Base-by-base conservation (phyloP, 2,797 vertebrate species). In the Aldrovandia affinis region DNA sequence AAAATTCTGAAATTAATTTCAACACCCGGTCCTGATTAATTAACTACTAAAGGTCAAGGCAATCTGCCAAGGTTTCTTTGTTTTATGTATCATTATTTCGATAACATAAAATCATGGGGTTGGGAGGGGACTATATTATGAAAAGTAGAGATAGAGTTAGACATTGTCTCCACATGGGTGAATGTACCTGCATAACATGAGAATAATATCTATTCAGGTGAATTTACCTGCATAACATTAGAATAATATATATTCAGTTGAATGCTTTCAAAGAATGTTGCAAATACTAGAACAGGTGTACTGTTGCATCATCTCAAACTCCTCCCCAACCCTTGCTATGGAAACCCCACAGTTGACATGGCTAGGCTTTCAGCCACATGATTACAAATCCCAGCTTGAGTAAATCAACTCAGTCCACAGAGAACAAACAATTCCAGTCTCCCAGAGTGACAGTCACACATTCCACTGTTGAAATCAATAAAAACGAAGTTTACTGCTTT, bases 401-500 rank as follows among this genome's bases (percentile, higher is more conserved):
- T n/a, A 63, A 28, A 28, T 28, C 59, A 6, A 28, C 25, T 28
- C n/a, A 28, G 33, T 70, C 65, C 65, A 70, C 65, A 28, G 10
- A 14, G 22, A 70, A 30, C n/a, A 3, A 3, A 8, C n/a, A n/a
- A 0, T 14, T 5, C 20, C 57, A 61, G 57, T 4, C 57, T 61
- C 57, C 9, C 57, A 12, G 57, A 25, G 20, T 44, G 73, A 36
- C 8, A 8, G 6, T 52, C 55, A 61, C 82, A 28, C 33, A 63
- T 68, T 68, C 28, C 54, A 57, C 42, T 55, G 81, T 85, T 63
- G 44, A 52, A 83, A 83, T 81, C 80, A 50, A 80, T 81, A 83
- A 75, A 79, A 86, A 87, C 78, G 15, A 79, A 36, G 61, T 79
- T 78, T 50, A 68, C 44, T 52, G 20, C 75, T 77, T 80, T 83